phyloP scores from a whole-genome alignment of 2,113 vertebrate species.

The Butorides virescens region DNA sequence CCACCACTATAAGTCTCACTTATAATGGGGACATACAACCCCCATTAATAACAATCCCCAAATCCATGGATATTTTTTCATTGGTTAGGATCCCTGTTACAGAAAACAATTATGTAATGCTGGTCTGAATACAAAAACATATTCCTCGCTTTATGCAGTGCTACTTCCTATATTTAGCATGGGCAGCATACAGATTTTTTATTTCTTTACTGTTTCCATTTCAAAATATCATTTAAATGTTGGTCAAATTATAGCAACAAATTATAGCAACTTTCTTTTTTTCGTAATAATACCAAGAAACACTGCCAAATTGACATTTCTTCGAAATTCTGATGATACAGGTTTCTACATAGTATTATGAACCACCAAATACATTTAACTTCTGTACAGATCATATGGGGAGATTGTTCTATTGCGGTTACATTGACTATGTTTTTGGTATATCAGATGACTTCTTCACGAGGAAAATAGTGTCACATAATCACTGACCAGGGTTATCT shows the following conservation, averaged over 20 bases:
- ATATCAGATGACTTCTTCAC: no score
- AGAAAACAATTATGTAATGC: not conserved
- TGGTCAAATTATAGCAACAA: not conserved
- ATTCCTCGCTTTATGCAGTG: not conserved
- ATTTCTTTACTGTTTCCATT: not conserved
- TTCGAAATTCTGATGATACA: not conserved
- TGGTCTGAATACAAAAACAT: not conserved
- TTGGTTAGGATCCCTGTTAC: no score
- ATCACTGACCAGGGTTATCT: not conserved
- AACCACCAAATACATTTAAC: not conserved
- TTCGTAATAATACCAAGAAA: not conserved
- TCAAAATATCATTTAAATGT: not conserved
- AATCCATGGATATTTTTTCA: not conserved
- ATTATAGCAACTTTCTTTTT: no score
- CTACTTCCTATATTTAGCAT: not conserved
- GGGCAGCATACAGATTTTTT: not conserved
- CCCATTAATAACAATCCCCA: not conserved
- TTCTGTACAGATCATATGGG: not conserved
- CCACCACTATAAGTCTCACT: not conserved
- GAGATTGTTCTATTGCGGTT: not conserved
- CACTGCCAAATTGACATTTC: not conserved
- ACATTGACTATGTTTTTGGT: not conserved
- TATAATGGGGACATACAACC: accelerated
- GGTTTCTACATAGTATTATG: not conserved
- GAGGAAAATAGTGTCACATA: not conserved